Evolutionary conservation across 2,113 vertebrate genomes (phyloP), one percentile per base, ranked within the genome.

Genomic region (Pycnonotus jocosus): DNA sequence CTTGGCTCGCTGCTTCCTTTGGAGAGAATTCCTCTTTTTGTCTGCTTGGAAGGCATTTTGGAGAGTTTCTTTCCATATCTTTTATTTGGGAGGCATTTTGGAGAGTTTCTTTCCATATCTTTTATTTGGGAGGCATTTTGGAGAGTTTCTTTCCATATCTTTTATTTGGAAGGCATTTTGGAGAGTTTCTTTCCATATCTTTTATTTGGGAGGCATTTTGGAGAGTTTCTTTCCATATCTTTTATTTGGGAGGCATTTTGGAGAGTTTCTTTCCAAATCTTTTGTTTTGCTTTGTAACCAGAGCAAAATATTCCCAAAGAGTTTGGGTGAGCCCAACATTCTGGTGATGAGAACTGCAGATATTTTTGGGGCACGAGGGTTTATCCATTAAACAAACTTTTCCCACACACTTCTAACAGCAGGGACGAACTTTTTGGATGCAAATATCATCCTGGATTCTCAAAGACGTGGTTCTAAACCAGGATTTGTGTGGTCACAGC

Each of bases 191-290:
- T 5, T 61, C 5, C 7, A 0, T 31, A 2, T 3, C 1, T 40
- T 77, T 31, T 16, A 10, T 35, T 37, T 58, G 30, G 53, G 31
- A 72, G 22, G 44, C 6, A 3, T 20, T 74, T 23, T 21, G 25
- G 38, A 38, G 10, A 2, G 5, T 33, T 12, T 20, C 25, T 11
- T 5, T 61, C 5, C 7, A 0, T 31, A 2, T 3, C 1, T 40
- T 77, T 31, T 16, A 10, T 35, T 37, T 58, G 30, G 53, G 31
- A 72, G 22, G 44, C 6, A 3, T 20, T 74, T 23, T 21, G 25
- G 38, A 38, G 10, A 2, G 5, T 33, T 12, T 20, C 25, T 11
- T 5, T 61, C 5, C 7, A 0, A 28, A 2, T 3, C 1, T 40
- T 77, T 31, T 16, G 15, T 35, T 37, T 58, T n/a, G 37, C 12